Evolutionary conservation across 2,797 vertebrate species (phyloP).

Genomic region (Lithobates pipiens): DNA sequence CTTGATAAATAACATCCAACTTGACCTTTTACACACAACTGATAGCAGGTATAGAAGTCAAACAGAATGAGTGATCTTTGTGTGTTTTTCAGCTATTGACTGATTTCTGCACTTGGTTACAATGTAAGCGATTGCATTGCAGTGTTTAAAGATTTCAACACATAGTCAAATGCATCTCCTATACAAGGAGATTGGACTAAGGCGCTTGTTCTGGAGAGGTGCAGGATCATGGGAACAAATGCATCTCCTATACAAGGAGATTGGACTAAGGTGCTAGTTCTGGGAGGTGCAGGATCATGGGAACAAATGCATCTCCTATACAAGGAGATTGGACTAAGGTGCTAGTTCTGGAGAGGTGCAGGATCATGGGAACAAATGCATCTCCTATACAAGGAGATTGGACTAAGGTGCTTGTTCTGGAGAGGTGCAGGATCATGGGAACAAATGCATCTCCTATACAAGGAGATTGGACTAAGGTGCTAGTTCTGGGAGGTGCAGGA

Average conservation of each 20-base stretch:
- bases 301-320: not conserved
- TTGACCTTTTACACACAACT: slow-evolving; percentile 48
- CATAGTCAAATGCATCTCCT: not conserved
- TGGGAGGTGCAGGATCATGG: not conserved
- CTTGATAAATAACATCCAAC: slow-evolving; percentile 52
- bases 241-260: not conserved
- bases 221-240: too few relatives aligned
- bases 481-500: not conserved
- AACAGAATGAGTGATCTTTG: slow-evolving; percentile 1
- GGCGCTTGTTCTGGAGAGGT: not conserved
- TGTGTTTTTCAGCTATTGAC: not conserved
- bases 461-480: not conserved
- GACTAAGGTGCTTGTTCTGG: not conserved
- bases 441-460: not conserved
- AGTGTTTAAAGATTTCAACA: not conserved
- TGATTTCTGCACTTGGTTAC: slow-evolving; percentile 2
- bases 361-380: too few relatives aligned
- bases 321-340: not conserved
- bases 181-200: not conserved
- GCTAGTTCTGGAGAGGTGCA: not conserved
- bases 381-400: not conserved
- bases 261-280: not conserved
- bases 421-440: too few relatives aligned
- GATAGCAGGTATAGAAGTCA: not conserved
- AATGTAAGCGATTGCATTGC: not conserved